phyloP scores from a whole-genome alignment of 2,888 invertebrate species.

The Heliconius cydno region DNA sequence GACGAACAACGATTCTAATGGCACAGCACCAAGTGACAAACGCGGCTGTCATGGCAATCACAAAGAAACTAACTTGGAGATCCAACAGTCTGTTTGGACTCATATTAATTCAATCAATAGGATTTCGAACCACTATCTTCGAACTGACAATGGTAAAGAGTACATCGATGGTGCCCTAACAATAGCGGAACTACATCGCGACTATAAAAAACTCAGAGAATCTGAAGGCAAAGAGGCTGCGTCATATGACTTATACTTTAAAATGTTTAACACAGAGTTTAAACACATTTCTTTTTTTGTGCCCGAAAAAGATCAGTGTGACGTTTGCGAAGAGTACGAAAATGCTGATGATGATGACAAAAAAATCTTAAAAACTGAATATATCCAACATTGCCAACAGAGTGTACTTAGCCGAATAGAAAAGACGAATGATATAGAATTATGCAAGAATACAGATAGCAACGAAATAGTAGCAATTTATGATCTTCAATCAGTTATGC shows the following conservation, averaged over 20 bases:
- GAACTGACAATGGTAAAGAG: slow-evolving; percentile 36
- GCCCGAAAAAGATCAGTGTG: slow-evolving; percentile 27
- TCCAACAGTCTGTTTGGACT: slow-evolving; percentile 37
- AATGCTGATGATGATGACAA: neutral
- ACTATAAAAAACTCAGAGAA: slow-evolving; percentile 3
- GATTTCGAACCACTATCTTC: slow-evolving; percentile 44
- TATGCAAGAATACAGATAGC: slow-evolving; percentile 24
- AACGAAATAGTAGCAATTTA: slow-evolving; percentile 28
- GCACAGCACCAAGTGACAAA: slow-evolving; percentile 26
- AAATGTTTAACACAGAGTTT: slow-evolving; percentile 30
- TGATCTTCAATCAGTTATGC: slow-evolving; percentile 46
- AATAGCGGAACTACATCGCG: neutral
- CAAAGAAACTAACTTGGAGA: slow-evolving; percentile 32
- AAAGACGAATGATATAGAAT: slow-evolving; percentile 31
- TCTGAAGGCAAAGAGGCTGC: neutral
- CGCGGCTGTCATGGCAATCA: slow-evolving; percentile 42
- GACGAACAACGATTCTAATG: neutral
- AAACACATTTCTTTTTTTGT: slow-evolving; percentile 33
- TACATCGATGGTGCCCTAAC: neutral
- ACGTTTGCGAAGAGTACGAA: slow-evolving; percentile 22
- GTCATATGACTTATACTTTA: neutral
- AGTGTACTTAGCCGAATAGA: slow-evolving; percentile 19
- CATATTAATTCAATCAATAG: slow-evolving; percentile 45
- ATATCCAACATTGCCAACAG: slow-evolving; percentile 8
- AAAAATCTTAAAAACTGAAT: neutral